Conservation (phyloP, 2,797 vertebrate genomes). For the Ficedula albicollis region DNA sequence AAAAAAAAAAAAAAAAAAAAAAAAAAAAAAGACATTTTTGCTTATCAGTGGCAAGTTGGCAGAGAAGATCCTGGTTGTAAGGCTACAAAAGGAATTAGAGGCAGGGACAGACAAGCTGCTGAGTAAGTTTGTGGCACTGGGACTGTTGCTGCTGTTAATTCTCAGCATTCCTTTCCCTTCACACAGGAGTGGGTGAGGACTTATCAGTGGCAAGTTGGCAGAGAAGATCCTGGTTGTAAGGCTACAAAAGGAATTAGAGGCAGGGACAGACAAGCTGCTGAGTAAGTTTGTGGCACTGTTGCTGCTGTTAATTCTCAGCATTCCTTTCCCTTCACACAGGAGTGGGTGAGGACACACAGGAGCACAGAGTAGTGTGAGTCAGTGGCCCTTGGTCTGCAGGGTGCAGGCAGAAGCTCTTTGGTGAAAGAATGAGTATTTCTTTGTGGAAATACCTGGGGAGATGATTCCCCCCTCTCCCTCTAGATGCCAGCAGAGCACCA, state of each 20-base stretch:
- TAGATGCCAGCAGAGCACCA: conserved; percentile 51
- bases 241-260: neutral
- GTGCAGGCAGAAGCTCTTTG: neutral
- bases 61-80: neutral
- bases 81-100: neutral
- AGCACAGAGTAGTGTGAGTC: neutral
- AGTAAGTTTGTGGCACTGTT: neutral
- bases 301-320: neutral
- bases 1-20: too few species aligned
- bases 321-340: neutral
- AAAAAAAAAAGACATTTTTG: neutral
- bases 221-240: neutral
- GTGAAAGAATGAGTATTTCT: neutral
- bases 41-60: neutral
- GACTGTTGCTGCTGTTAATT: neutral
- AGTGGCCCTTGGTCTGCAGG: neutral
- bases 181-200: too few species aligned
- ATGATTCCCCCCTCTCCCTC: conserved; percentile 25
- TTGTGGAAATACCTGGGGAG: neutral
- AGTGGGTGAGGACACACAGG: neutral
- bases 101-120: neutral
- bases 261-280: neutral
- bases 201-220: neutral
- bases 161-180: neutral
- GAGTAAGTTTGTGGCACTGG: neutral